phyloP scores from a whole-genome alignment of 2,113 vertebrate genomes.

The Phrynosoma platyrhinos region DNA sequence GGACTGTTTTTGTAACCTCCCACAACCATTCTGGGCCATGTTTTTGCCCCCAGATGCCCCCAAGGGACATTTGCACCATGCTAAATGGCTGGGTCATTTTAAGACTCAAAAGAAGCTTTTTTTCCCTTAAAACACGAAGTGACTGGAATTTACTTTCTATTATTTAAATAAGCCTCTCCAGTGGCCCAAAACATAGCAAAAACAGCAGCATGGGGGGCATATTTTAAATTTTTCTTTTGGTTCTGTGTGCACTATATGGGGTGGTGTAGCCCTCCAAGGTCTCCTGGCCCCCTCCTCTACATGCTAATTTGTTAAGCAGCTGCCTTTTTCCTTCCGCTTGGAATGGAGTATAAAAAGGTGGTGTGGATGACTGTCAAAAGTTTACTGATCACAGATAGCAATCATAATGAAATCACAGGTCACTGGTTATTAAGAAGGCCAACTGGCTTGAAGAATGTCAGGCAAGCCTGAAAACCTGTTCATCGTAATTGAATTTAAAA shows the following conservation, averaged over 20 bases:
- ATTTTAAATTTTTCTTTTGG: too few species aligned
- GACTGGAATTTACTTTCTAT: too few species aligned
- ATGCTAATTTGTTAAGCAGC: background rate
- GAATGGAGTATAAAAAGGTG: background rate
- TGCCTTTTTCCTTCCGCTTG: background rate
- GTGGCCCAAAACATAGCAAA: background rate
- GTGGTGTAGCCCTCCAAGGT: background rate
- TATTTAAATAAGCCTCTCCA: background rate
- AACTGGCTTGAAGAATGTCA: constrained; percentile 2
- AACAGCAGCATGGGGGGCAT: background rate
- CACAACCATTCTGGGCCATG: too few species aligned
- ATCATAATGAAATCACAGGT: constrained; percentile 12
- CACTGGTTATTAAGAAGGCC: constrained; percentile 14
- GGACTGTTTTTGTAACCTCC: too few species aligned
- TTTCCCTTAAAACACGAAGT: background rate
- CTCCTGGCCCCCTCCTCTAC: background rate
- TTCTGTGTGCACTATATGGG: background rate
- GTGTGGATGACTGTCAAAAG: background rate
- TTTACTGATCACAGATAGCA: background rate
- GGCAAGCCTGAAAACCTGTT: background rate
- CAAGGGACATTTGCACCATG: too few species aligned
- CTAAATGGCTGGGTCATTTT: too few species aligned
- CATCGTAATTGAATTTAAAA: constrained; percentile 28
- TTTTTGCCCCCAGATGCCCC: too few species aligned
- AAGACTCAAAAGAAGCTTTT: too few species aligned